Evolutionary conservation across 2,797 vertebrate species (phyloP), one percentile per base, ranked within the genome.

Genomic region (Sebastes hubbsi): DNA sequence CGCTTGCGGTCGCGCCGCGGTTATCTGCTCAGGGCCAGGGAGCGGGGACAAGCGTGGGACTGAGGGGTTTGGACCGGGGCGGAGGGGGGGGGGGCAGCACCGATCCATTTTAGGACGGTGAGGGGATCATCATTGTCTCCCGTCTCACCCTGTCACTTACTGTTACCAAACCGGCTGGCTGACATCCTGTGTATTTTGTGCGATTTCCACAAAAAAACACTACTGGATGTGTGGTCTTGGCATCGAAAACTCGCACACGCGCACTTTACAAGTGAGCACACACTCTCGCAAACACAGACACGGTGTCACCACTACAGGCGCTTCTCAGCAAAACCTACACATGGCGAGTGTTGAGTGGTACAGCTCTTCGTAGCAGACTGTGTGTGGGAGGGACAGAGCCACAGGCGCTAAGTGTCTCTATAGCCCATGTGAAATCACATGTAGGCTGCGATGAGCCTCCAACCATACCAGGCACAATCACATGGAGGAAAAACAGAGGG

Each of bases 1-100:
- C n/a, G 59, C 77, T 78, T 5, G 65, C 18, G 42, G 83, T 81
- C 82, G 87, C 66, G 38, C 83, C 69, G 86, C 4, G 76, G 92
- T 95, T 95, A 96, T 96, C 95, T 94, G 93, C 89, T 93, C 91
- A 81, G 87, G 88, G 91, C 92, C 92, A 94, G 92, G 89, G 92
- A 90, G 89, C 85, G 75, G 80, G 80, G 87, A 84, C 79, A 16
- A 68, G 87, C 55, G 80, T 88, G 77, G 91, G 87, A 81, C 63
- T 80, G 67, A 77, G 68, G 87, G 91, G 84, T 77, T 77, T 86
- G 88, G 87, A 91, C 78, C 16, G 27, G 84, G 86, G 84, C 22
- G 63, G 0, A 80, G 3, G 5, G 38, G 86, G 38, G 86, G 84
- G 77, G 78, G 46, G 88, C 90, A 89, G 84, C 90, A 63, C 89